Base-by-base conservation (phyloP, 1,140 invertebrate species). In the Trigoniulus corallinus region DNA sequence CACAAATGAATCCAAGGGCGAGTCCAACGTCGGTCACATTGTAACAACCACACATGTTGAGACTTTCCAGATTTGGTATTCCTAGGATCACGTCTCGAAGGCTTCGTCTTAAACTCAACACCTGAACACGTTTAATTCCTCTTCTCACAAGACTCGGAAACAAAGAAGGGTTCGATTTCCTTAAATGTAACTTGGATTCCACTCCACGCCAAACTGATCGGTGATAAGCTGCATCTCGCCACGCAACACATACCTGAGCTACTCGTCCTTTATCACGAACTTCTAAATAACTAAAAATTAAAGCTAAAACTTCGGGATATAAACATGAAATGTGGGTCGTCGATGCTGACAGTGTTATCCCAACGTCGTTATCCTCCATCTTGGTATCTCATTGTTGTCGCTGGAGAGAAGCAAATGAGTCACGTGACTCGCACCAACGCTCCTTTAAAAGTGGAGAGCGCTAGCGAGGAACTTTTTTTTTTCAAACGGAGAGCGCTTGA, bases 41-140 rank as follows among this genome's bases (percentile, higher is more conserved):
- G 69, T 87, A 95, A 65, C 89, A 95, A 12, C 91, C 91, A 59
- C 83, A 88, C 3, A 95, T 69, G 60, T 88, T 93, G 43, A 96
- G 72, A 22, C 84, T 82, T 57, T 86, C 84, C 25, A 95, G 66
- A 57, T 86, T 82, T 3, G 86, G 85, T 23, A 96, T 76, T 7
- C 86, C 83, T 26, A 78, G 75, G 21, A 93, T 77, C 20, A 94
- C 81, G 62, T 94, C 88, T 53, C 84, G 73, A 20, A 94, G 69
- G n/a, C 82, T 82, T 42, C 84, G 70, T 40, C 83, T 70, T 39
- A 94, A 67, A 24, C 87, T 92, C 13, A 96, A 68, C 51, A 96
- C 82, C 69, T 94, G 91, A 18, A 95, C 78, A 60, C 79, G 76
- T 50, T 81, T 77, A 48, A 96, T 89, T 54, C 89, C 89, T 26